phyloP scores from a whole-genome alignment of 2,888 invertebrate genomes.

The Chymomyza amoena region DNA sequence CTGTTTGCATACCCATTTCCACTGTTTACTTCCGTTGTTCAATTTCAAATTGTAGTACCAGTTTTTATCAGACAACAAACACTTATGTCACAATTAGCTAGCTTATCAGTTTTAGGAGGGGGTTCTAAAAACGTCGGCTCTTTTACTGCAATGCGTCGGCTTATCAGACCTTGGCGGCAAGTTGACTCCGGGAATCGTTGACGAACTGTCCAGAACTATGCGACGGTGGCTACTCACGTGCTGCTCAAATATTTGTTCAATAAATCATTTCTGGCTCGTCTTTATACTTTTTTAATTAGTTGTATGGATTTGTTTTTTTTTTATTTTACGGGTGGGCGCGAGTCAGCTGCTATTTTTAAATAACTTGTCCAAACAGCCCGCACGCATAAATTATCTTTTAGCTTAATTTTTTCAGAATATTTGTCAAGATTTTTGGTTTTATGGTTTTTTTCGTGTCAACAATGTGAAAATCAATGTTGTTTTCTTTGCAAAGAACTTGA shows the following conservation, averaged over 20 bases:
- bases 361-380: neutral
- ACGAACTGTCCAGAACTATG: neutral
- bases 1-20: neutral
- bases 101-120: neutral
- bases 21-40: neutral
- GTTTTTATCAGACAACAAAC: neutral
- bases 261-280: neutral
- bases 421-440: neutral
- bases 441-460: neutral
- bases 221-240: slow-evolving; percentile 13
- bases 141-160: slow-evolving; percentile 1
- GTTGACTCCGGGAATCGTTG: neutral
- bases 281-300: slow-evolving; percentile 1
- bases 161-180: neutral
- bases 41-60: neutral
- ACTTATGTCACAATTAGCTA: neutral
- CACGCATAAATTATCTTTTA: slow-evolving; percentile 38
- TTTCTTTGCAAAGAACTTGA: neutral
- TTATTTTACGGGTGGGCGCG: neutral
- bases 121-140: neutral
- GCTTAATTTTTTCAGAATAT: neutral
- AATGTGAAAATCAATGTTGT: slow-evolving; percentile 28
- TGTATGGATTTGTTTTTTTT: neutral
- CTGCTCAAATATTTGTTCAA: slow-evolving; percentile 20
- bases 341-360: slow-evolving; percentile 52